Evolutionary conservation across 2,113 vertebrate species (phyloP), one percentile per base, ranked within the genome.

Genomic region (Numida meleagris): DNA sequence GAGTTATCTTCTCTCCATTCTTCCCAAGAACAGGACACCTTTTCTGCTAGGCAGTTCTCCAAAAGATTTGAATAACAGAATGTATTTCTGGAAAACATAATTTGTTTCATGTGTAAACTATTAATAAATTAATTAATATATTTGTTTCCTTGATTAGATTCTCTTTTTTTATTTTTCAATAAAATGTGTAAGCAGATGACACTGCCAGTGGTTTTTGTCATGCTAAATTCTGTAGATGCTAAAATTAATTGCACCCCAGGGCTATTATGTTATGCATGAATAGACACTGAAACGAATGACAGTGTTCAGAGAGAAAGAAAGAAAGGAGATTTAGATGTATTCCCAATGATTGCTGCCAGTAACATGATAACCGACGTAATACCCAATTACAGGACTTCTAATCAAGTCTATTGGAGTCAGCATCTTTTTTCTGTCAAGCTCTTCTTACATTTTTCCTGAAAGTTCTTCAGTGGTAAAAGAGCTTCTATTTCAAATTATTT

Each of bases 141-240:
- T 96, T 96, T 97, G 42, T 96, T 68, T 92, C 95, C 86, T 95
- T 96, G 79, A n/a, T 16, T 96, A 93, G 96, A 96, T 97, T 96
- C 75, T 45, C 51, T 74, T 89, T 94, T 89, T 95, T 68, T 31
- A 3, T 2, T 4, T 1, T 46, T 73, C 88, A 94, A 65, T 90
- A 95, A 95, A 98, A 90, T 34, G 95, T 97, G 94, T 85, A 97
- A 96, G 96, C 84, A 93, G 48, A 91, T 91, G 89, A 91, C 73
- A 84, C 18, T 75, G 80, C 14, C 14, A 58, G 75, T 91, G 55
- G 31, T 88, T 85, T 74, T 89, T 59, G 4, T 74, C 51, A 81
- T 75, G 79, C 70, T 93, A 96, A 88, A 76, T 95, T 97, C 93
- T 96, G 23, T 75, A 97, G 95, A 80, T 91, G 90, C 73, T 96